These are phyloP conservation scores for Delia radicum DNA, from an alignment of 1,140 invertebrate species.

Conservation along the genomic window DNA sequence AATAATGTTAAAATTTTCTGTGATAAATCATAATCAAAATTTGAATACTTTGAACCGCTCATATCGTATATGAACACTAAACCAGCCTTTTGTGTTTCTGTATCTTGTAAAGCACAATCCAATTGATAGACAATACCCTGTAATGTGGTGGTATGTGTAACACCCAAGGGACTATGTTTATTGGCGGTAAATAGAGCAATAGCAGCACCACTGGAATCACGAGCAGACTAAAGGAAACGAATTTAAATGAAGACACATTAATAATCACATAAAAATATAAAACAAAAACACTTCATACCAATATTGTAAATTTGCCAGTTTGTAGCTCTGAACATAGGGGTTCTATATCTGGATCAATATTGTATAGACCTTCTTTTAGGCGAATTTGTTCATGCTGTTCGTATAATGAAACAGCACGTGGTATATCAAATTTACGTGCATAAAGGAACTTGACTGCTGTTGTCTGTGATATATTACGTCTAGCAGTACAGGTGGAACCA, in stretches of 20 bases:
- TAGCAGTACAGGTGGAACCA: slow-evolving; percentile 39
- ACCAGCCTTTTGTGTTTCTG: slow-evolving; percentile 89
- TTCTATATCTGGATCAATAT: slow-evolving; percentile 78
- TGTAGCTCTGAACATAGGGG: slow-evolving; percentile 82
- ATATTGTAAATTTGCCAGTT: slow-evolving; percentile 94
- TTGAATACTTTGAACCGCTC: slow-evolving; percentile 96
- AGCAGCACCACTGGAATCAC: slow-evolving; percentile 85
- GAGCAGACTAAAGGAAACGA: slow-evolving; percentile 69
- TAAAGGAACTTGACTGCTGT: slow-evolving; percentile 94
- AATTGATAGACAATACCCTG: slow-evolving; percentile 94
- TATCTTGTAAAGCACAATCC: slow-evolving; percentile 89
- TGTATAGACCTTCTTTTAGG: slow-evolving; percentile 77
- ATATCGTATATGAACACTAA: slow-evolving; percentile 98
- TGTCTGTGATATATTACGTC: slow-evolving; percentile 66
- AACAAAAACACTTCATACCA: slow-evolving; percentile 70
- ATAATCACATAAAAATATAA: neutral
- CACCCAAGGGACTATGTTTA: slow-evolving; percentile 79
- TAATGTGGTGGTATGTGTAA: slow-evolving; percentile 88
- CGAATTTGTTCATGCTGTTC: slow-evolving; percentile 88
- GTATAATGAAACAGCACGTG: slow-evolving; percentile 82
- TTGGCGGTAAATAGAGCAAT: slow-evolving; percentile 95
- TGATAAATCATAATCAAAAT: slow-evolving; percentile 97
- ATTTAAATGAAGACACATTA: slow-evolving; percentile 5
- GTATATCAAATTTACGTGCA: slow-evolving; percentile 92
- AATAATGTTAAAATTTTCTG: slow-evolving; percentile 95